Evolutionary conservation across 2,888 invertebrate genomes (phyloP), one percentile per base, ranked within the genome.

Genomic region (Blastobasis adustella): DNA sequence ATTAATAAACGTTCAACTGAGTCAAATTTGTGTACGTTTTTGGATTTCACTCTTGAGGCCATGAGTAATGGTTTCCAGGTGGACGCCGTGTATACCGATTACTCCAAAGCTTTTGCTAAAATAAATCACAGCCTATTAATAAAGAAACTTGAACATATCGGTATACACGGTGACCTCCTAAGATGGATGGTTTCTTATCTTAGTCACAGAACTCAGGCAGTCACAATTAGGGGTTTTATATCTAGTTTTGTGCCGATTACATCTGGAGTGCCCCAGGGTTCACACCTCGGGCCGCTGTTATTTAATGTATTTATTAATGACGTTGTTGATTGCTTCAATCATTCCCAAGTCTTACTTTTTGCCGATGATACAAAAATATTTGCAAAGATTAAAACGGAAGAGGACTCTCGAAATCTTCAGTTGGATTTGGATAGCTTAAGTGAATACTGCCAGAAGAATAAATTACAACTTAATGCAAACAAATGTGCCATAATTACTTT

Each of bases 91-190:
- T 23, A 23, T 23, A 23, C 23, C 23, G 23, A 23, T 23, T 55
- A 58, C 23, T 52, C 54, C 8, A 58, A 58, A 49, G 56, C 58
- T 0, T 59, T 60, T 53, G 58, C 55, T 43, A 56, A 55, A 50
- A 52, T 50, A 38, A 39, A 1, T 43, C 49, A 51, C 41, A 40
- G 37, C 6, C 9, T 51, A 4, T 50, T 57, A 10, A 37, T 54
- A 10, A 8, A 23, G 6, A 57, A 57, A 46, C 46, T 54, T 5
- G 43, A 45, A n/a, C 23, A 49, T 6, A 47, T 49, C n/a, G 54
- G 54, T 41, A 48, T 57, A 10, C 49, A 54, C 37, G 57, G 57
- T 8, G 49, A 52, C 10, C 41, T 58, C 6, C 48, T 55, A 7
- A 40, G 55, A 36, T 55, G 58, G 58, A 43, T 52, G 6, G 47